Evolutionary conservation across 2,797 vertebrate genomes (phyloP).

Genomic region (Sternotherus odoratus): DNA sequence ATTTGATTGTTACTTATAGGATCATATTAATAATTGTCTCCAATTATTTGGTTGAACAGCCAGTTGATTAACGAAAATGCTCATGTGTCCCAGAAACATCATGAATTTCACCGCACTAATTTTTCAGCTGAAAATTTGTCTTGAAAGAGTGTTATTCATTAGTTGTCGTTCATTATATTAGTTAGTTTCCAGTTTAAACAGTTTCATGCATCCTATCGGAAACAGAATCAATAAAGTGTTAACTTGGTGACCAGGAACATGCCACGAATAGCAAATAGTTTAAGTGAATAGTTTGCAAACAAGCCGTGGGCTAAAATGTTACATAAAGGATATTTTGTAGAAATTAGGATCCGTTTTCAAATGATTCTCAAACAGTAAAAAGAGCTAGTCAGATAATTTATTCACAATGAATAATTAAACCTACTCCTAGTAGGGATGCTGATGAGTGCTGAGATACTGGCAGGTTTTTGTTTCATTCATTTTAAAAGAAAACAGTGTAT

Average conservation of each 20-base stretch:
- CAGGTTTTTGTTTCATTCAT: not conserved
- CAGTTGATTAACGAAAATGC: not conserved
- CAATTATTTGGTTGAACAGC: not conserved
- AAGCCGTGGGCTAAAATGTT: conserved; percentile 62
- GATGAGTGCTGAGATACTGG: not conserved
- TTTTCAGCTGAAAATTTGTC: not conserved
- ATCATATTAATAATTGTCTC: not conserved
- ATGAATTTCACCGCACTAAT: not conserved
- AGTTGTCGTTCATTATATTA: not conserved
- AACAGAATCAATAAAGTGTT: conserved; percentile 46
- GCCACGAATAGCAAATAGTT: conserved; percentile 55
- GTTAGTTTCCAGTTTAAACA: conserved; percentile 33
- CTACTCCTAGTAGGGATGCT: not conserved
- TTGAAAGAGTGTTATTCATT: not conserved
- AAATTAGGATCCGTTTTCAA: conserved; percentile 40
- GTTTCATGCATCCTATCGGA: not conserved
- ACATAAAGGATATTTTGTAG: conserved; percentile 40
- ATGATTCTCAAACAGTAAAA: not conserved
- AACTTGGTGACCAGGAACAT: conserved; percentile 32
- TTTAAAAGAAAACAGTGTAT: not conserved
- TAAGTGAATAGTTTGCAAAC: conserved; percentile 46
- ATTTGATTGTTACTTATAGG: not conserved
- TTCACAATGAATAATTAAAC: conserved; percentile 53
- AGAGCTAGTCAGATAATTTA: conserved; percentile 24
- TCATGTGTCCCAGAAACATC: not conserved